Evolutionary conservation across 2,888 invertebrate genomes (phyloP).

Genomic region (Heteromurus nitidus): DNA sequence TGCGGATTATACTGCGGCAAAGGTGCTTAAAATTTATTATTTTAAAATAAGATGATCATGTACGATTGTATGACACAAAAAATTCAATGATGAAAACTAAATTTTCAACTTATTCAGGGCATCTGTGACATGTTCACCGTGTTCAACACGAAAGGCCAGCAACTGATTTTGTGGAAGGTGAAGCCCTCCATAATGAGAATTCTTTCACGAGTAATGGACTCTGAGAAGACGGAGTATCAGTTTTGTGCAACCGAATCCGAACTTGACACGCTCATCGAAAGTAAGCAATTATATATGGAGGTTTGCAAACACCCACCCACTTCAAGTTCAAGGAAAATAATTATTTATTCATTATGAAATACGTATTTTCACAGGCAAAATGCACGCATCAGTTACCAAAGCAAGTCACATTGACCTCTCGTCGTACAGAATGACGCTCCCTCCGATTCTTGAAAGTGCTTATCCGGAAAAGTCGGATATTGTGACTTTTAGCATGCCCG

Average conservation of each 20-base stretch:
- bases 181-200: conserved; percentile 72
- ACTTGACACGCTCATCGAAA: conserved; percentile 81
- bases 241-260: conserved; percentile 81
- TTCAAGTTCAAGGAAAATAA: not conserved
- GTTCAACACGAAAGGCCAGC: conserved; percentile 69
- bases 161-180: conserved; percentile 70
- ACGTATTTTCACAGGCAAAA: conserved; percentile 48
- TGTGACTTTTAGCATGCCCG: conserved; percentile 27
- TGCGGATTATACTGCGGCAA: conserved; percentile 91
- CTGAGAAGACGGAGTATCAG: conserved; percentile 77
- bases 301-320: not conserved
- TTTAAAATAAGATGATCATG: too few species aligned
- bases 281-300: conserved; percentile 74
- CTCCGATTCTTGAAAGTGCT: conserved; percentile 41
- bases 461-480: conserved; percentile 30
- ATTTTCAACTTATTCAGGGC: conserved; percentile 64
- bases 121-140: conserved; percentile 69
- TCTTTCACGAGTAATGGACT: conserved; percentile 69
- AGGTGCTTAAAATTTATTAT: too few species aligned
- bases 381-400: conserved; percentile 55
- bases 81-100: too few species aligned
- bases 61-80: too few species aligned
- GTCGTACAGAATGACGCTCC: conserved; percentile 51
- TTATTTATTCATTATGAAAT: too few species aligned
- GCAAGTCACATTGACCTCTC: conserved; percentile 54